These are phyloP conservation scores for Gerris lacustris DNA, from an alignment of 2,888 invertebrate species.

Conservation along the genomic window DNA sequence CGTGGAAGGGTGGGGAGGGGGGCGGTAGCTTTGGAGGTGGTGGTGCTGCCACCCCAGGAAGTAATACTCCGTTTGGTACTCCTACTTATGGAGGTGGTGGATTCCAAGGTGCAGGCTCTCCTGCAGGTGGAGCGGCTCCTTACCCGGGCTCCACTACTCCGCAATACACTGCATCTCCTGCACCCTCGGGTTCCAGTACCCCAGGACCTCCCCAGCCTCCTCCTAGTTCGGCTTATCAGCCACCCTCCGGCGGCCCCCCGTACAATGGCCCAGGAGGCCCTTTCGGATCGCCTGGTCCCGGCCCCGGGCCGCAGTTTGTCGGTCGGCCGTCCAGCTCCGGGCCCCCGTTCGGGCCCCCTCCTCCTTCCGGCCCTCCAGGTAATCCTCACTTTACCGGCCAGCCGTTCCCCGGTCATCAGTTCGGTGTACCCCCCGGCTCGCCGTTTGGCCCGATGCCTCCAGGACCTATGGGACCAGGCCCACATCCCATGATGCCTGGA, in stretches of 20 bases:
- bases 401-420: conserved; percentile 51
- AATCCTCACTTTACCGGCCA: conserved; percentile 51
- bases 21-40: conserved; percentile 38
- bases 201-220: conserved; percentile 51
- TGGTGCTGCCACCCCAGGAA: conserved; percentile 22
- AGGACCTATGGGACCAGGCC: conserved; percentile 47
- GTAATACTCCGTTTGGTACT: conserved; percentile 43
- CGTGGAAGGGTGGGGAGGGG: conserved; percentile 67
- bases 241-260: conserved; percentile 40
- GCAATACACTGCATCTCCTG: conserved; percentile 76
- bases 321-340: conserved; percentile 43
- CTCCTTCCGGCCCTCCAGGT: conserved; percentile 51
- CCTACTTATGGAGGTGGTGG: conserved; percentile 43
- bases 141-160: conserved; percentile 60
- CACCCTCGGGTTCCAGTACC: conserved; percentile 68
- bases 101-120: conserved; percentile 58
- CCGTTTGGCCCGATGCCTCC: conserved; percentile 53
- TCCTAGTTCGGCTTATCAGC: conserved; percentile 27
- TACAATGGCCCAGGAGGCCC: conserved; percentile 55
- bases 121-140: conserved; percentile 51
- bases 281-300: conserved; percentile 52
- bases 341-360: conserved; percentile 35
- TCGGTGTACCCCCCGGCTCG: conserved; percentile 57
- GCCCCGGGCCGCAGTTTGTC: conserved; percentile 56
- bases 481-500: conserved; percentile 47